phyloP scores from a whole-genome alignment of 2,888 invertebrate genomes.

The Nudaria mundana region DNA sequence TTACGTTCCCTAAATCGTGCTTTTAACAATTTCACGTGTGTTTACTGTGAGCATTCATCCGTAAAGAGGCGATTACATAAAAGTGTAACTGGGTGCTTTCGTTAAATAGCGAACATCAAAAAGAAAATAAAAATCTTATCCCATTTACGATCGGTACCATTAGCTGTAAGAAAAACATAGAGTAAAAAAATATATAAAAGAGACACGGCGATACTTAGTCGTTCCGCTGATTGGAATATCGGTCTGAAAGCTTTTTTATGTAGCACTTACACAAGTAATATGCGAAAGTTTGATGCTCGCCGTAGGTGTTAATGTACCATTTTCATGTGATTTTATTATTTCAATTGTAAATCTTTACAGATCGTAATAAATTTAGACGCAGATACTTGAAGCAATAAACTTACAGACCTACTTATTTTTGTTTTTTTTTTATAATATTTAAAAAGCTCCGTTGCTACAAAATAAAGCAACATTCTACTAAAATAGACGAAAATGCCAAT shows the following conservation, averaged over 20 bases:
- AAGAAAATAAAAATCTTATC: slow-evolving; percentile 62
- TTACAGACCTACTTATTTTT: too few relatives aligned
- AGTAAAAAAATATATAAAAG: slow-evolving; percentile 47
- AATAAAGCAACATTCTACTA: too few relatives aligned
- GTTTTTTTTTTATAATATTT: too few relatives aligned
- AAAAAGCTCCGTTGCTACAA: too few relatives aligned
- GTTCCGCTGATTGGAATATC: slow-evolving; percentile 57
- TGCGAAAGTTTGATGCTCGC: slow-evolving; percentile 40
- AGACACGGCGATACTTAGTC: slow-evolving; percentile 54
- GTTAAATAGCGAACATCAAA: slow-evolving; percentile 59
- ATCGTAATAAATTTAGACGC: too few relatives aligned
- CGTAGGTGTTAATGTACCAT: slow-evolving; percentile 39
- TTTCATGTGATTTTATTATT: slow-evolving; percentile 40
- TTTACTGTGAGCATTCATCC: slow-evolving; percentile 37
- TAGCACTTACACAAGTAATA: slow-evolving; percentile 51
- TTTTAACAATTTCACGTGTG: slow-evolving; percentile 40
- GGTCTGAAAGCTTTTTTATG: slow-evolving; percentile 63
- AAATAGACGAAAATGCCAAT: too few relatives aligned
- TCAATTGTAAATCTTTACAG: too few relatives aligned
- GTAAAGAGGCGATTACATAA: slow-evolving; percentile 45
- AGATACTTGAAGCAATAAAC: too few relatives aligned
- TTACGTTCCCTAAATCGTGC: slow-evolving; percentile 34
- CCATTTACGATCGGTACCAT: slow-evolving; percentile 61
- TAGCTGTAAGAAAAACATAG: slow-evolving; percentile 57
- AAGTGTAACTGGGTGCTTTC: slow-evolving; percentile 45